Evolutionary conservation across 2,888 invertebrate species (phyloP).

Genomic region (Brassicogethes aeneus): DNA sequence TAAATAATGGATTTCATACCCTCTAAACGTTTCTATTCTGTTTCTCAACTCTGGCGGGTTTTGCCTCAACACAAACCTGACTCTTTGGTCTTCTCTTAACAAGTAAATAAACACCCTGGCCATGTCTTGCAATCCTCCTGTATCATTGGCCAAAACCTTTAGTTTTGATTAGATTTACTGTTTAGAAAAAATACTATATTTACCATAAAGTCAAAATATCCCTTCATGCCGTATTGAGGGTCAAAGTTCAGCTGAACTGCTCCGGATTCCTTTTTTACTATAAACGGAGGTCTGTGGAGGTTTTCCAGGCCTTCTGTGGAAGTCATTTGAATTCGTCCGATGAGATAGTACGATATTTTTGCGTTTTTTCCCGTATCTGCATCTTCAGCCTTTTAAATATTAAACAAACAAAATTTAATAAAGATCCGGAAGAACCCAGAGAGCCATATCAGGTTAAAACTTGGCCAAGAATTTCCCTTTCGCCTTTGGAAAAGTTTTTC

Average conservation of each 20-base stretch:
- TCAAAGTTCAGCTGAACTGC: conserved; percentile 85
- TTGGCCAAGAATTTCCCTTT: no score
- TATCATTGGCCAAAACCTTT: conserved; percentile 77
- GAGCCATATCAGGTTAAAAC: no score
- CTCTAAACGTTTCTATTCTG: conserved; percentile 67
- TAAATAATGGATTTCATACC: no score
- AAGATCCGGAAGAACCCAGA: no score
- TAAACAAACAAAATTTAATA: no score
- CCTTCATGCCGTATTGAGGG: conserved; percentile 94
- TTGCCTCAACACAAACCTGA: conserved; percentile 81
- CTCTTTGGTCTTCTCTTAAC: conserved; percentile 85
- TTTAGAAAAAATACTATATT: no score
- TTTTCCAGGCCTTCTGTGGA: conserved; percentile 79
- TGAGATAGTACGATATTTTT: conserved; percentile 63
- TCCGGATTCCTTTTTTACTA: conserved; percentile 74
- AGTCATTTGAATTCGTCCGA: conserved; percentile 73
- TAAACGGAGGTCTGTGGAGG: conserved; percentile 69
- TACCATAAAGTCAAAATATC: conserved; percentile 90
- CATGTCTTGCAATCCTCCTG: conserved; percentile 69
- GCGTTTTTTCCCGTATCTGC: conserved; percentile 69
- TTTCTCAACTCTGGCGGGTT: conserved; percentile 83
- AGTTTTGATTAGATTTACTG: no score
- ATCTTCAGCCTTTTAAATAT: conserved; percentile 61
- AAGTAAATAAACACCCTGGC: conserved; percentile 88
- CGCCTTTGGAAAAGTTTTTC: no score